phyloP scores from a whole-genome alignment of 2,113 vertebrate species.

The Serinus canaria region DNA sequence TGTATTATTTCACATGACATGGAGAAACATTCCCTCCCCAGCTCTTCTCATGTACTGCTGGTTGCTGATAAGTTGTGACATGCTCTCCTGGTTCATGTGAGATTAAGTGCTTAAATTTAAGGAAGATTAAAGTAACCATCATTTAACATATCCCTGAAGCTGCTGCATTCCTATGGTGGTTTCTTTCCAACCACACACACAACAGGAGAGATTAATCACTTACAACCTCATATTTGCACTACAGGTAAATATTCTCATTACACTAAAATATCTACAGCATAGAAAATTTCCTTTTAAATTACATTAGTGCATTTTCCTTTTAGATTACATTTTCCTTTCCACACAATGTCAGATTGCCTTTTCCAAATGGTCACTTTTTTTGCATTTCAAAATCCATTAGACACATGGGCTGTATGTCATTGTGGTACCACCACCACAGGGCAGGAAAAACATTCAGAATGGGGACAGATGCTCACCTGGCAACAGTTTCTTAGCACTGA shows the following conservation, averaged over 20 bases:
- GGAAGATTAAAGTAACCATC: background rate
- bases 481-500: background rate
- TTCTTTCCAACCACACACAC: background rate
- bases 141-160: background rate
- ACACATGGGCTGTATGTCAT: background rate
- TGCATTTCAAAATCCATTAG: background rate
- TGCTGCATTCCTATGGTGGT: background rate
- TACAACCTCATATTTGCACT: background rate
- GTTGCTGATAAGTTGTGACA: background rate
- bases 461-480: background rate
- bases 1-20: background rate
- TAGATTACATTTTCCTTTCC: background rate
- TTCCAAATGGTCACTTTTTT: background rate
- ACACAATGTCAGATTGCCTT: background rate
- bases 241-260: background rate
- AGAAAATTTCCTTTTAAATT: background rate
- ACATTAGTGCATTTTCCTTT: background rate
- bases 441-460: background rate
- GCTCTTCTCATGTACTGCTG: background rate
- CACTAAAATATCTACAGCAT: background rate
- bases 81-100: background rate
- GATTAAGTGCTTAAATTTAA: conserved; percentile 15
- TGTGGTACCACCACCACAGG: background rate
- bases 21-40: background rate
- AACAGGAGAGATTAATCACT: background rate